Evolutionary conservation across 2,797 vertebrate species (phyloP).

Genomic region (Bucorvus abyssinicus): DNA sequence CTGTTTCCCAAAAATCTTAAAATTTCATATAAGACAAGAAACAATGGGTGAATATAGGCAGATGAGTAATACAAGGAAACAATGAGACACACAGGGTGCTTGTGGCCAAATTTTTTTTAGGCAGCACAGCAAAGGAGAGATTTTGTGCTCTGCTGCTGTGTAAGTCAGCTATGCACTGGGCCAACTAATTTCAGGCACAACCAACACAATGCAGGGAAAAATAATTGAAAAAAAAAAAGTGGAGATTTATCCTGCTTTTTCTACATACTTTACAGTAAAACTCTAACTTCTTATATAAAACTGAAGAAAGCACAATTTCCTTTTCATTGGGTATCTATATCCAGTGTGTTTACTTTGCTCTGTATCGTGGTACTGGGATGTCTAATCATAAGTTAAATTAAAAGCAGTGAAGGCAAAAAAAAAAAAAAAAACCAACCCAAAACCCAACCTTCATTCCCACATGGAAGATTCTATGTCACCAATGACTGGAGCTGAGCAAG

Average conservation of each 20-base stretch:
- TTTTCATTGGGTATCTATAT: not conserved
- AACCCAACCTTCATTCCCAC: not conserved
- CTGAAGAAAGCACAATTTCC: not conserved
- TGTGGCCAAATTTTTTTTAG: slow-evolving; percentile 38
- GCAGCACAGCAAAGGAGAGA: slow-evolving; percentile 46
- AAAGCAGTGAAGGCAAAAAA: slow-evolving; percentile 12
- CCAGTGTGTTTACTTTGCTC: not conserved
- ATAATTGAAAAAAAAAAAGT: not conserved
- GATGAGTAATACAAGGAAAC: slow-evolving; percentile 60
- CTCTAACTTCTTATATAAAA: not conserved
- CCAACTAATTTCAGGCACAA: slow-evolving; percentile 32
- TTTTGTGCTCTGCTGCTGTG: slow-evolving; percentile 33
- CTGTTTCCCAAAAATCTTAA: slow-evolving; percentile 14
- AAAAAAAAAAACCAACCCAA: not conserved
- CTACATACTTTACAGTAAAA: not conserved
- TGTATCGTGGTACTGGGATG: not conserved
- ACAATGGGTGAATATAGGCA: slow-evolving; percentile 58
- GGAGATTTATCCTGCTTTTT: not conserved
- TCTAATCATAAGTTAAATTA: not conserved
- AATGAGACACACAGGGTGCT: slow-evolving; percentile 54
- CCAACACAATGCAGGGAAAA: not conserved
- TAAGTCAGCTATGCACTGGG: not conserved
- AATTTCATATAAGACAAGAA: slow-evolving; percentile 53
- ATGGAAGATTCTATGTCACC: not conserved
- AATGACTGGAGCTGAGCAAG: not conserved